Conservation (phyloP, 2,797 vertebrate species). For the Nannoperca australis region DNA sequence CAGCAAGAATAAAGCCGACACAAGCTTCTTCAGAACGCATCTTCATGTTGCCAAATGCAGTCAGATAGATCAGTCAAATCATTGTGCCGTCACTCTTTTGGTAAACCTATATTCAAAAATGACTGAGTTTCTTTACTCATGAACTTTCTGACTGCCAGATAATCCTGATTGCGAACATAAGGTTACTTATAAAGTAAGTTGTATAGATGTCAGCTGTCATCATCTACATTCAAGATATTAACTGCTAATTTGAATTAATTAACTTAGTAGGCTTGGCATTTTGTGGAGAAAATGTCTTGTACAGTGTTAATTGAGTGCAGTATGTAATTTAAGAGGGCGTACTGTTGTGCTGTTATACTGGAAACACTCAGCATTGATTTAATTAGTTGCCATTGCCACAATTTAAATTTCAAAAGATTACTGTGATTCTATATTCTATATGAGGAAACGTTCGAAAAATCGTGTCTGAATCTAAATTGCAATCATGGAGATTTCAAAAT, state of each 20-base stretch:
- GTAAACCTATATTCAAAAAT: background rate
- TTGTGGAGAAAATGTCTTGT: conserved; percentile 6
- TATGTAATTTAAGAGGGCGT: conserved; percentile 9
- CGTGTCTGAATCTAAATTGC: conserved; percentile 9
- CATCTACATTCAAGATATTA: background rate
- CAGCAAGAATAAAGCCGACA: background rate
- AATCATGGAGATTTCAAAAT: conserved; percentile 14
- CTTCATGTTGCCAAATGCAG: conserved; percentile 8
- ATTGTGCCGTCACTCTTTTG: background rate
- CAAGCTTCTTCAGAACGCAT: background rate
- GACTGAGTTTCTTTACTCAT: background rate
- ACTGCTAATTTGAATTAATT: conserved; percentile 6
- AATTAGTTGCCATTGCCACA: conserved; percentile 34
- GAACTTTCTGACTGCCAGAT: background rate
- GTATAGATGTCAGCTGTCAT: background rate
- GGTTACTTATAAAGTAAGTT: background rate
- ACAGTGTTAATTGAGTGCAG: background rate
- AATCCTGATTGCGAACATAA: background rate
- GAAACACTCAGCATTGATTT: conserved; percentile 23
- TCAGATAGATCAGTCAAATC: background rate
- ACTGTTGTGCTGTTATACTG: conserved; percentile 20
- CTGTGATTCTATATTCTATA: conserved; percentile 21
- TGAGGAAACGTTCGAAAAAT: conserved; percentile 14
- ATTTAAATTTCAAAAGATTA: too few species aligned
- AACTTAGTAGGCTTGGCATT: background rate